Evolutionary conservation across 1,140 invertebrate genomes (phyloP).

Genomic region (Nebria ingens): DNA sequence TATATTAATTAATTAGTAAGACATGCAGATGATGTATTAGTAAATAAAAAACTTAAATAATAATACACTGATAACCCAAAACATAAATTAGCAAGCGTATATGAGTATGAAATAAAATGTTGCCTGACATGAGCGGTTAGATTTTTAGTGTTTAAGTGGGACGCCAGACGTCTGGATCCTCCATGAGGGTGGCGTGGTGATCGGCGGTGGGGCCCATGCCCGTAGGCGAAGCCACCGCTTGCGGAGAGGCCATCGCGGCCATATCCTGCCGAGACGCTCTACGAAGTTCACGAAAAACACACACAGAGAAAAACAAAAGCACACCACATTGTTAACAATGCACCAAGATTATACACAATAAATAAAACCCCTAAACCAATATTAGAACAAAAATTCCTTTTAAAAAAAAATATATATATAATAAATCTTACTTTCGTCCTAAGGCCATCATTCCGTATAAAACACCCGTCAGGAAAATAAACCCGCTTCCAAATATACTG

Average conservation of each 20-base stretch:
- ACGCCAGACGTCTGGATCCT: slow-evolving; percentile 81
- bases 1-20: too few species aligned
- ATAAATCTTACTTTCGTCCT: slow-evolving; percentile 71
- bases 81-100: slow-evolving; percentile 4
- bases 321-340: background rate
- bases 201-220: slow-evolving; percentile 47
- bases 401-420: too few species aligned
- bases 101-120: background rate
- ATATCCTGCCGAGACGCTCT: slow-evolving; percentile 75
- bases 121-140: slow-evolving; percentile 2
- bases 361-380: too few species aligned
- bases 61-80: background rate
- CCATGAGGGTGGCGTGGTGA: slow-evolving; percentile 70
- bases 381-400: too few species aligned
- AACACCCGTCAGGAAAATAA: slow-evolving; percentile 79
- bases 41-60: slow-evolving; percentile 2
- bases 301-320: slow-evolving; percentile 9
- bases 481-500: slow-evolving; percentile 74
- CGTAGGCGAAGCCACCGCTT: slow-evolving; percentile 46
- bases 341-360: slow-evolving; percentile 1
- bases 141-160: slow-evolving; percentile 61
- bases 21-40: slow-evolving; percentile 12
- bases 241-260: slow-evolving; percentile 63
- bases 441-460: slow-evolving; percentile 91
- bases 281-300: slow-evolving; percentile 22